Base-by-base conservation (phyloP, 2,113 vertebrate genomes). In the Albula goreensis region DNA sequence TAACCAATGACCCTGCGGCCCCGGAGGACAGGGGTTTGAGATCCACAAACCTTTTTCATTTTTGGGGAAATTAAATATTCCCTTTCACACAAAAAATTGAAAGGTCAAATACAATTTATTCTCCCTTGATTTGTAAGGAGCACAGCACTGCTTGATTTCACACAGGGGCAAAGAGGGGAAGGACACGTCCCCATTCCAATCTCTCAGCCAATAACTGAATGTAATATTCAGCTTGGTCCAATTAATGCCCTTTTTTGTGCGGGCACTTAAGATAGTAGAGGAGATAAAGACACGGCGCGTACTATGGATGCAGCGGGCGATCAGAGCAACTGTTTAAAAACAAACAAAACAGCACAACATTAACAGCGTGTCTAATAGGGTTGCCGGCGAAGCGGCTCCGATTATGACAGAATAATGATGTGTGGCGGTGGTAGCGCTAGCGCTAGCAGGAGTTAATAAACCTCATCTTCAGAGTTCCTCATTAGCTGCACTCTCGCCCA, bases 351-450 rank as follows among this genome's bases (percentile, higher is more conserved):
- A 41, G 70, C 70, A 74, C 70, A 74, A 74, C 31, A 74, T 74
- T 74, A 74, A n/a, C 22, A 25, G 70, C 70, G 10, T 3, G n/a
- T 31, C 31, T 74, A 74, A 74, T 74, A 74, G 70, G 70, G 31
- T 74, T 74, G 8, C 31, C 31, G 31, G 9, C 31, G 70, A 74
- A 74, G 70, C 70, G n/a, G 8, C 5, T 74, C 19, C n/a, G 70
- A 74, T 25, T 74, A 74, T 74, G 70, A 74, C 70, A 74, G 70
- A 74, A n/a, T 74, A 74, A 74, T 74, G 70, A 74, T 74, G 70
- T 31, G 70, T 74, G 31, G 70, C 70, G n/a, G 70, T 0, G 70
- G 17, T 31, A 74, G 70, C 70, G 70, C 70, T 74, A 74, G 70
- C 70, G 31, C 17, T 9, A 7, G 60, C 2, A 74, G 70, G 70